phyloP scores from a whole-genome alignment of 2,888 invertebrate genomes.

The Drosophila falleni region DNA sequence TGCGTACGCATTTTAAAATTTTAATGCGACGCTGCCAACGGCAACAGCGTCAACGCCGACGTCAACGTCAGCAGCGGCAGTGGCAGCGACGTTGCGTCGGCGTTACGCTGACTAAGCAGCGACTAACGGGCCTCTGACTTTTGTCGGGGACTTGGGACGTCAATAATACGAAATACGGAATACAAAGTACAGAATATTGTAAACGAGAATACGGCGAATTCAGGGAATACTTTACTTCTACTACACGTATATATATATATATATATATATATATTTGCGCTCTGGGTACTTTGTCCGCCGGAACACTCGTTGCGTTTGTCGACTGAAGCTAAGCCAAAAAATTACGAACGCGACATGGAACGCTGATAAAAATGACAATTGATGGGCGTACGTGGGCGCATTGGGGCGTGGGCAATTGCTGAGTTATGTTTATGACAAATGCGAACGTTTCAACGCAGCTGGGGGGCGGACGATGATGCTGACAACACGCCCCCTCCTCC shows the following conservation, averaged over 20 bases:
- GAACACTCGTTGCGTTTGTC: conserved; percentile 16
- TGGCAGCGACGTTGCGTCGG: conserved; percentile 11
- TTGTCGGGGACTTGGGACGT: conserved; percentile 23
- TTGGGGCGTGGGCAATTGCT: conserved; percentile 79
- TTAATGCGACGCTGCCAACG: conserved; percentile 67
- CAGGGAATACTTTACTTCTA: background rate
- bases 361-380: conserved; percentile 80
- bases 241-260: conserved; percentile 7
- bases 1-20: conserved; percentile 70
- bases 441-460: conserved; percentile 41
- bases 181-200: conserved; percentile 31
- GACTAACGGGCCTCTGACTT: conserved; percentile 10
- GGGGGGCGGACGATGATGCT: conserved; percentile 40
- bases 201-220: conserved; percentile 19
- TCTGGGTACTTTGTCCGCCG: conserved; percentile 21
- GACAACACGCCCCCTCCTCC: conserved; percentile 20
- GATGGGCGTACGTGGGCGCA: conserved; percentile 78
- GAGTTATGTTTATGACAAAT: conserved; percentile 81
- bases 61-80: conserved; percentile 13
- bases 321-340: conserved; percentile 45
- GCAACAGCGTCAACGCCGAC: conserved; percentile 15
- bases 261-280: conserved; percentile 17
- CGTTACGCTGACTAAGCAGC: conserved; percentile 67
- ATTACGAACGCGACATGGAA: conserved; percentile 71
- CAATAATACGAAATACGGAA: conserved; percentile 58